phyloP scores from a whole-genome alignment of 1,140 invertebrate species.

The Drosophila nigromelanica region DNA sequence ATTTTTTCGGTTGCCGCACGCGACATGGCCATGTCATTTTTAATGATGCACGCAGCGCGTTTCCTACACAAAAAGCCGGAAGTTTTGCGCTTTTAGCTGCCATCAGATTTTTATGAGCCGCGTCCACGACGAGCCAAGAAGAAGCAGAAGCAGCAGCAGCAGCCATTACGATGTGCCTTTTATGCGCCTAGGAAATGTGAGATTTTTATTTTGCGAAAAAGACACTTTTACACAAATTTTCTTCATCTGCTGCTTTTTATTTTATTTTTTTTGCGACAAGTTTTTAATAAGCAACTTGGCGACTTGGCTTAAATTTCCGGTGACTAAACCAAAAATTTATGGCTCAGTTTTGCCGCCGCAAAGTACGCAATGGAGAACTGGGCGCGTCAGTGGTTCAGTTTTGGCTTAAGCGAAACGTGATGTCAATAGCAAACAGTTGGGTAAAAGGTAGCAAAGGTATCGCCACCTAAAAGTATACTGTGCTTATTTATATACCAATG shows the following conservation, averaged over 20 bases:
- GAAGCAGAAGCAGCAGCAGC: constrained; percentile 24
- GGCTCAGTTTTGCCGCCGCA: constrained; percentile 46
- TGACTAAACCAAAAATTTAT: constrained; percentile 70
- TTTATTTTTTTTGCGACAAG: constrained; percentile 32
- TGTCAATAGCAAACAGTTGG: constrained; percentile 77
- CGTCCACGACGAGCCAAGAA: constrained; percentile 28
- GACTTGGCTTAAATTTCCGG: constrained; percentile 66
- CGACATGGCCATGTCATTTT: constrained; percentile 62
- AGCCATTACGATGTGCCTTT: constrained; percentile 66
- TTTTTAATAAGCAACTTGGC: constrained; percentile 54
- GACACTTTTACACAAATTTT: constrained; percentile 22
- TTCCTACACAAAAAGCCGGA: constrained; percentile 68
- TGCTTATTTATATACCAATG: constrained; percentile 49
- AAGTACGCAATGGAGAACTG: constrained; percentile 30
- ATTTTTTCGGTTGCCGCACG: constrained; percentile 35
- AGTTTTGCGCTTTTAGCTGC: constrained; percentile 78
- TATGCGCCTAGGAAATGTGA: constrained; percentile 70
- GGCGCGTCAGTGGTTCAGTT: constrained; percentile 27
- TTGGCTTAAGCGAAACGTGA: constrained; percentile 62
- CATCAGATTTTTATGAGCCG: constrained; percentile 75
- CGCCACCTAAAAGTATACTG: constrained; percentile 40
- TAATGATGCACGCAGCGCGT: constrained; percentile 67
- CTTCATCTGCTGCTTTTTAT: not conserved
- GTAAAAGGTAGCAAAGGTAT: constrained; percentile 35
- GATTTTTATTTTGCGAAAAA: constrained; percentile 45